These are phyloP conservation scores for Ophthalmolycus amberensis DNA, from an alignment of 2,113 vertebrate genomes.

Conservation along the genomic window DNA sequence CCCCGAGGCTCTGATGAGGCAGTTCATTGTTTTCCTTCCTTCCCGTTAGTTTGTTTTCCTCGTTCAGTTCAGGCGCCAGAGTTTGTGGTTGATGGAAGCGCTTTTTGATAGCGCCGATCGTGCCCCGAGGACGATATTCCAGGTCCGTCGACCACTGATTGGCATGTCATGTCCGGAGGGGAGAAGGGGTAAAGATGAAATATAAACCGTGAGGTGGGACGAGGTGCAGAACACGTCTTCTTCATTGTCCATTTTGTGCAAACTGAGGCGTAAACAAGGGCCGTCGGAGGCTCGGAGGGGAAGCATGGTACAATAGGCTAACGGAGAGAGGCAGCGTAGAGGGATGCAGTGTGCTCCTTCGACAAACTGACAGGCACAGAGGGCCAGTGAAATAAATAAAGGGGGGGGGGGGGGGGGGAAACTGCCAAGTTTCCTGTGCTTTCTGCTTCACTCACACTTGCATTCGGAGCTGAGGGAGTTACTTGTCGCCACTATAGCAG, in stretches of 20 bases:
- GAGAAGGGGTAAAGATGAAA: slow-evolving; percentile 1
- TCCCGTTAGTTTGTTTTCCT: not conserved
- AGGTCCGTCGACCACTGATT: slow-evolving; percentile 8
- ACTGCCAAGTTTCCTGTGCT: slow-evolving; percentile 77
- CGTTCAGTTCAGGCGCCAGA: slow-evolving; percentile 25
- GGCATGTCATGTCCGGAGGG: not conserved
- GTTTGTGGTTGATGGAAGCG: slow-evolving; percentile 13
- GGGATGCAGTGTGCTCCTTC: slow-evolving; percentile 65
- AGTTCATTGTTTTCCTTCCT: slow-evolving; percentile 33
- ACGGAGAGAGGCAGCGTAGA: slow-evolving; percentile 14
- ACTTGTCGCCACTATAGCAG: slow-evolving; percentile 67
- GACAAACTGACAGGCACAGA: slow-evolving; percentile 73
- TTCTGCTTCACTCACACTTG: slow-evolving; percentile 58
- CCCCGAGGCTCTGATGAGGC: slow-evolving; percentile 61
- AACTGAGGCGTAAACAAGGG: slow-evolving; percentile 80
- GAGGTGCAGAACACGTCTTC: slow-evolving; percentile 31
- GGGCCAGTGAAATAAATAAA: slow-evolving; percentile 58
- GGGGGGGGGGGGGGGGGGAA: slow-evolving; percentile 12
- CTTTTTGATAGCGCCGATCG: slow-evolving; percentile 21
- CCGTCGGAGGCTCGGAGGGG: slow-evolving; percentile 31
- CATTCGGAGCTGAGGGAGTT: slow-evolving; percentile 50
- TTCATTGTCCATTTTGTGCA: slow-evolving; percentile 77
- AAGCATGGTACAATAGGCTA: slow-evolving; percentile 34
- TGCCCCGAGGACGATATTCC: slow-evolving; percentile 16
- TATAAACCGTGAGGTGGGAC: slow-evolving; percentile 22